A percentile compares a stretch with the other conserved stretches of the same genome.
Conservation (phyloP, 2,888 invertebrate genomes). For the Seira ritae region DNA sequence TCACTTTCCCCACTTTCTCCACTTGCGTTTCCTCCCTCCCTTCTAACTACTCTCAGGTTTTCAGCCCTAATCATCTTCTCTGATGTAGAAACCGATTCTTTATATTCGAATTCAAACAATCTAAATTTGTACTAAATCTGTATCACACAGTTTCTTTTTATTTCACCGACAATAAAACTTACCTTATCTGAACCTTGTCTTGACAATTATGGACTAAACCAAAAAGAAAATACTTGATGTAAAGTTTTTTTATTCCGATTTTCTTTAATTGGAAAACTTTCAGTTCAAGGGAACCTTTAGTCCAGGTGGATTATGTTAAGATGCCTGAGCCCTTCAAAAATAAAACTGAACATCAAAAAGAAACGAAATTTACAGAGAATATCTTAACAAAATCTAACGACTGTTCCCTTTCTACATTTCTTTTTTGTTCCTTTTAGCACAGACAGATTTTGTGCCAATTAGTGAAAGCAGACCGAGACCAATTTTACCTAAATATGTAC, state of each 20-base stretch:
- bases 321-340: conserved; percentile 65
- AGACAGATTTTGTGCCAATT: conserved; percentile 4
- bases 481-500: neutral
- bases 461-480: neutral
- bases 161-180: neutral
- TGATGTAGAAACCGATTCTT: no score
- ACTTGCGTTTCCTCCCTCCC: neutral
- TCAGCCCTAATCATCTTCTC: conserved; percentile 12
- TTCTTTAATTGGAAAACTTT: neutral
- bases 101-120: no score
- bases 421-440: neutral
- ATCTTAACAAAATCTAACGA: conserved; percentile 35
- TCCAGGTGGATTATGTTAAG: conserved; percentile 53
- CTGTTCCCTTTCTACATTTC: neutral
- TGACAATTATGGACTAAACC: neutral
- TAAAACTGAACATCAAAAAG: no score
- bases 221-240: no score
- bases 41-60: conserved; percentile 22
- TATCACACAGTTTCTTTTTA: neutral
- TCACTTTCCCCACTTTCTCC: conserved; percentile 21
- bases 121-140: no score
- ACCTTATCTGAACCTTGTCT: neutral
- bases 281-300: neutral
- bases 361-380: neutral
- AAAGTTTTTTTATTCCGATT: no score